Conservation (phyloP, 2,113 vertebrate genomes). For the Boulengerochromis microlepis region DNA sequence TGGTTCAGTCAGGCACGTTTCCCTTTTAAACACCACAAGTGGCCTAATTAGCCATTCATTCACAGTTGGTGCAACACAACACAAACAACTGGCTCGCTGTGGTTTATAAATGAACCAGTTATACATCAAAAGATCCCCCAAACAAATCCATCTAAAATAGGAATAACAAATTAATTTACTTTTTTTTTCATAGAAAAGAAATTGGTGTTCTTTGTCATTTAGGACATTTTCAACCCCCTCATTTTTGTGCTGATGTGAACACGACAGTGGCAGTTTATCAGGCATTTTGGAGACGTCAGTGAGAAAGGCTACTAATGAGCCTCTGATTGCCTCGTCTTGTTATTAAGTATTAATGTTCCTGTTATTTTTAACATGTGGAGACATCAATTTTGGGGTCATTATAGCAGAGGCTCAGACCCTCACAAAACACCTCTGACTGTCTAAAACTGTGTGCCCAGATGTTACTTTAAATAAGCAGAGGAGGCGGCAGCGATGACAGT, state of each 20-base stretch:
- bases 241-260: background rate
- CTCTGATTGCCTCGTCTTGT: background rate
- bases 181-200: background rate
- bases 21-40: slow-evolving; percentile 27
- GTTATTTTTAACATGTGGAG: slow-evolving; percentile 59
- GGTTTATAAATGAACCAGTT: background rate
- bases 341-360: slow-evolving; percentile 54
- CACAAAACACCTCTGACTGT: background rate
- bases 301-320: slow-evolving; percentile 15
- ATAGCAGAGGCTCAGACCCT: background rate
- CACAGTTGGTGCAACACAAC: background rate
- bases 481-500: background rate
- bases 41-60: slow-evolving; percentile 34
- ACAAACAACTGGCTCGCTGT: background rate
- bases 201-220: background rate
- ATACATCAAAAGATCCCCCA: background rate
- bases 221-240: background rate
- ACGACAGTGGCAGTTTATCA: background rate
- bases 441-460: background rate
- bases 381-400: slow-evolving; percentile 10
- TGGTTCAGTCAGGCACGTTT: slow-evolving; percentile 6
- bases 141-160: background rate
- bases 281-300: background rate
- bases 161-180: background rate
- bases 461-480: background rate